Evolutionary conservation across 2,113 vertebrate species (phyloP).

Genomic region (Empidonax alnorum): DNA sequence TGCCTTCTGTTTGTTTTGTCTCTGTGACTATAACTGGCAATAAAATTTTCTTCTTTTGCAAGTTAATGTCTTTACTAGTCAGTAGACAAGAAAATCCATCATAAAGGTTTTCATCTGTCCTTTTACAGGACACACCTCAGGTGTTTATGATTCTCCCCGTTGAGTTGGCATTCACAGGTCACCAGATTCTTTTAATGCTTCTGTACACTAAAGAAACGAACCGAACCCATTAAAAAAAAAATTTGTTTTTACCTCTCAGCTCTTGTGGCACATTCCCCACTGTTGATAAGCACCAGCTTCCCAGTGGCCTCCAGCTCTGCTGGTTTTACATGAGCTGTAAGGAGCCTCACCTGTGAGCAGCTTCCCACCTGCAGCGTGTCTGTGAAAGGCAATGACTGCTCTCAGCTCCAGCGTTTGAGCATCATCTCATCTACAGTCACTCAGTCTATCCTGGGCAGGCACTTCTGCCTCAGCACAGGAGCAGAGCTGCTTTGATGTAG

Average conservation of each 20-base stretch:
- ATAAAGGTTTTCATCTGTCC: background rate
- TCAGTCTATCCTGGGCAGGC: background rate
- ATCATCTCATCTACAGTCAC: accelerated
- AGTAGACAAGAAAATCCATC: background rate
- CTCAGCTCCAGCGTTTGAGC: background rate
- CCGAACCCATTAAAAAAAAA: background rate
- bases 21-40: background rate
- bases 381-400: background rate
- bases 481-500: background rate
- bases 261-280: background rate
- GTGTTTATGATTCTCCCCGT: background rate
- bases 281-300: background rate
- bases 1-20: background rate
- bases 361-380: background rate
- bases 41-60: background rate
- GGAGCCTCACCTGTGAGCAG: background rate
- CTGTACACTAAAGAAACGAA: background rate
- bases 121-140: background rate
- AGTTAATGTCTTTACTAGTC: background rate
- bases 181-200: background rate
- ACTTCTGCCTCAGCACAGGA: background rate
- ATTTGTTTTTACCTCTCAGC: background rate
- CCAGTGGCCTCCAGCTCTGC: background rate
- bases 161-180: background rate
- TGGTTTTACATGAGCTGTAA: background rate